Conservation (phyloP, 1,140 invertebrate genomes). For the Pogonognathellus flavescens region DNA sequence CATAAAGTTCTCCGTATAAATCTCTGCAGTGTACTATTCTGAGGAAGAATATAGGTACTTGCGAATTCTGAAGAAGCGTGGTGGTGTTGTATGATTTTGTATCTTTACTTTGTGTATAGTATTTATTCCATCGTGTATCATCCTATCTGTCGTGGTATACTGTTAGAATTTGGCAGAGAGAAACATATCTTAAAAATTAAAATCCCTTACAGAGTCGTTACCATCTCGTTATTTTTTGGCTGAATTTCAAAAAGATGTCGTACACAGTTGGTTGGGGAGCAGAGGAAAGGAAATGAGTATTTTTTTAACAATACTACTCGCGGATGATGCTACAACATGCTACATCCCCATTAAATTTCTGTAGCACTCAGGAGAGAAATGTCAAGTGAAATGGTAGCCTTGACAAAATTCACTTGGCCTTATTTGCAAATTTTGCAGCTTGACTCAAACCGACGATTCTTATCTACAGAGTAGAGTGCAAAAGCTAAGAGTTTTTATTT, state of each 20-base stretch:
- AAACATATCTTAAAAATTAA: slow-evolving; percentile 8
- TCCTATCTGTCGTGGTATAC: no score
- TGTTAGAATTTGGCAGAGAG: not conserved
- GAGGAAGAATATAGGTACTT: no score
- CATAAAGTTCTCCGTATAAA: no score
- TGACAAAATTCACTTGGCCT: slow-evolving; percentile 41
- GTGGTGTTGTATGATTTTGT: no score
- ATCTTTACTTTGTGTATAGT: no score
- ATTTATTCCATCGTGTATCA: no score
- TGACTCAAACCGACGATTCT: not conserved
- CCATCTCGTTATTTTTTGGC: slow-evolving; percentile 16
- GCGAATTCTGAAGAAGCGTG: no score
- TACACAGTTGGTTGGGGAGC: slow-evolving; percentile 2
- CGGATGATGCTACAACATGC: not conserved
- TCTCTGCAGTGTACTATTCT: no score
- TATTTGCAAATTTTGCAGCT: not conserved
- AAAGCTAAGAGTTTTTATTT: slow-evolving; percentile 27
- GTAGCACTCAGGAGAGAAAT: not conserved
- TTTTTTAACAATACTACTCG: not conserved
- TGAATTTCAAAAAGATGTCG: slow-evolving; percentile 27
- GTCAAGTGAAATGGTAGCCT: slow-evolving; percentile 33
- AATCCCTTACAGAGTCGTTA: slow-evolving; percentile 1
- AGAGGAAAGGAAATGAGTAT: not conserved
- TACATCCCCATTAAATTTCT: not conserved
- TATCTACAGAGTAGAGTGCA: not conserved